Percentiles rank a stretch among this genome's conserved stretches.
These are phyloP conservation scores for Nasonia vitripennis DNA, from an alignment of 1,140 invertebrate species.

Conservation along the genomic window DNA sequence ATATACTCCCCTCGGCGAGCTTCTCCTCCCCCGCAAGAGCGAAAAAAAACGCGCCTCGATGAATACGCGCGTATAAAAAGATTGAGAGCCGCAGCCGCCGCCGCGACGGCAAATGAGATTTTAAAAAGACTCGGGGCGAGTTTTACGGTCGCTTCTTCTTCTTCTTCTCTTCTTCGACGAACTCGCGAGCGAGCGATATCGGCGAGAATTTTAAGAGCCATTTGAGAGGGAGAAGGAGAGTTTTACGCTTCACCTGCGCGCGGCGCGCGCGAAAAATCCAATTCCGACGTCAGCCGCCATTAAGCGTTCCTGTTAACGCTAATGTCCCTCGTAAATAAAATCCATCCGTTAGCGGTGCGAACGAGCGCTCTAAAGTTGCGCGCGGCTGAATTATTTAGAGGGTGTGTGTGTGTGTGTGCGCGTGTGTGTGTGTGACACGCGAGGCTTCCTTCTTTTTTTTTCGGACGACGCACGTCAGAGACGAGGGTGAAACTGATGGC, in stretches of 20 bases:
- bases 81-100: slow-evolving; percentile 24
- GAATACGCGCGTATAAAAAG: slow-evolving; percentile 28
- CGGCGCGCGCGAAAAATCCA: slow-evolving; percentile 43
- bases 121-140: slow-evolving; percentile 33
- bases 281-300: slow-evolving; percentile 40
- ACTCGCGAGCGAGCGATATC: slow-evolving; percentile 32
- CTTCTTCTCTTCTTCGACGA: slow-evolving; percentile 24
- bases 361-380: slow-evolving; percentile 16
- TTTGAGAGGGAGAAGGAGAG: slow-evolving; percentile 23
- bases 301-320: slow-evolving; percentile 50
- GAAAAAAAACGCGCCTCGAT: slow-evolving; percentile 6
- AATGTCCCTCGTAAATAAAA: slow-evolving; percentile 53
- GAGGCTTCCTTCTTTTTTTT: background rate
- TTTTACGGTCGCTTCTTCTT: slow-evolving; percentile 47
- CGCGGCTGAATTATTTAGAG: slow-evolving; percentile 15
- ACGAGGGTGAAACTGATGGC: background rate
- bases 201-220: slow-evolving; percentile 52
- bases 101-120: slow-evolving; percentile 32
- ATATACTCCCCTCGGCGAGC: background rate
- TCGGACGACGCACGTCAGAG: background rate
- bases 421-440: background rate
- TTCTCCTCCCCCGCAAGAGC: background rate
- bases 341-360: slow-evolving; percentile 8
- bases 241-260: slow-evolving; percentile 42
- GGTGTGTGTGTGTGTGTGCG: background rate